phyloP scores from a whole-genome alignment of 2,113 vertebrate genomes.

The Sylvia atricapilla region DNA sequence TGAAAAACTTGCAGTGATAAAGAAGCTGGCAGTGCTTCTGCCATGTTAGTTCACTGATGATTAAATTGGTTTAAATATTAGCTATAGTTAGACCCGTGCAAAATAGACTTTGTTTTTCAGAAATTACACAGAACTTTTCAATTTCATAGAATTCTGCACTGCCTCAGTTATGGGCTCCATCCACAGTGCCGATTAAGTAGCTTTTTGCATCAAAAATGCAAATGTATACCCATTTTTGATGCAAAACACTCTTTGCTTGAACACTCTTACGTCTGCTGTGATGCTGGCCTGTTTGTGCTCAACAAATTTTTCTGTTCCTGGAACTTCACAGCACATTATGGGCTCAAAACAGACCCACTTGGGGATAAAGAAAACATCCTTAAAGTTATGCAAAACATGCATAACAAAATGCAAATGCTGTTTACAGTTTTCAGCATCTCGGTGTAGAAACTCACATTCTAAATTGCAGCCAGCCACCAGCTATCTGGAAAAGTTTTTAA shows the following conservation, averaged over 20 bases:
- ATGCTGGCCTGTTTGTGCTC: slow-evolving; percentile 25
- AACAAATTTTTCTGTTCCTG: slow-evolving; percentile 31
- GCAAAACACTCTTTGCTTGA: slow-evolving; percentile 31
- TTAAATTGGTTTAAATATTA: slow-evolving; percentile 31
- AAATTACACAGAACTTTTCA: slow-evolving; percentile 38
- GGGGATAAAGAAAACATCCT: slow-evolving; percentile 50
- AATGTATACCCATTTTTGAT: slow-evolving; percentile 15
- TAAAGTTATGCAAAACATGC: slow-evolving; percentile 62
- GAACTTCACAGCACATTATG: slow-evolving; percentile 57
- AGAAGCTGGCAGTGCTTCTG: neutral
- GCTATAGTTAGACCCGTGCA: neutral
- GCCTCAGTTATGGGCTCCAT: neutral
- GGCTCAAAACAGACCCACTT: slow-evolving; percentile 47
- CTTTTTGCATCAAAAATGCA: slow-evolving; percentile 56
- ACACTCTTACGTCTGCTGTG: neutral
- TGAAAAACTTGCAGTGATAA: neutral
- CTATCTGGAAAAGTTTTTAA: neutral
- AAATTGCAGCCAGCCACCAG: slow-evolving; percentile 3
- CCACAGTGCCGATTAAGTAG: slow-evolving; percentile 28
- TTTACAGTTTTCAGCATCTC: slow-evolving; percentile 40
- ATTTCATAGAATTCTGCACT: slow-evolving; percentile 48
- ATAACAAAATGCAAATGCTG: slow-evolving; percentile 63
- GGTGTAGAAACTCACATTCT: neutral
- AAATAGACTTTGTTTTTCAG: slow-evolving; percentile 20
- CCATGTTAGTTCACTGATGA: neutral